phyloP scores from a whole-genome alignment of 92 coral and sea anemone genomes.

The Epizoanthus illoricatus region DNA sequence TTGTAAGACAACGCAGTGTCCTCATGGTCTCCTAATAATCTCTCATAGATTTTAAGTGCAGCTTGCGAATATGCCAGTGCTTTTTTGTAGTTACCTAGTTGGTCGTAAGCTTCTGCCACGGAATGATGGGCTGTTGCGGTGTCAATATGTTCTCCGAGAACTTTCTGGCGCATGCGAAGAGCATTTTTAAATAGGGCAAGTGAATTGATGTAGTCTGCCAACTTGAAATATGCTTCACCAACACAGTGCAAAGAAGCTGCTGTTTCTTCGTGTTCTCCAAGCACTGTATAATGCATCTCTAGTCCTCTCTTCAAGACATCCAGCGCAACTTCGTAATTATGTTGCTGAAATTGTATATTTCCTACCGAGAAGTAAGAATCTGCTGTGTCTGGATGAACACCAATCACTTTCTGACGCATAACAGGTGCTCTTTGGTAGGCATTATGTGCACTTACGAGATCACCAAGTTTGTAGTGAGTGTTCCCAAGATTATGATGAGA shows the following conservation, averaged over 20 bases:
- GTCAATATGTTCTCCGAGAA: background rate
- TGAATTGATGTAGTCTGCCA: background rate
- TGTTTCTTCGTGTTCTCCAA: background rate
- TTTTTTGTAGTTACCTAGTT: background rate
- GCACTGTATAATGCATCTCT: background rate
- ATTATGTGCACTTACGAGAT: background rate
- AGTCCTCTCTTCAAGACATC: background rate
- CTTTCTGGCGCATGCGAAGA: background rate
- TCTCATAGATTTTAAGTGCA: background rate
- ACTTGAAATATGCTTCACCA: background rate
- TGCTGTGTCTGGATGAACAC: background rate
- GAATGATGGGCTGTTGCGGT: background rate
- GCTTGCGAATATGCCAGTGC: background rate
- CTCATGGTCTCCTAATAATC: background rate
- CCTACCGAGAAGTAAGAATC: background rate
- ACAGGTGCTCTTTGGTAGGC: background rate
- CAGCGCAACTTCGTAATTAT: background rate
- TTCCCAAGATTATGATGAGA: background rate
- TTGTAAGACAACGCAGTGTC: background rate
- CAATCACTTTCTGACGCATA: background rate
- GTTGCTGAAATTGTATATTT: background rate
- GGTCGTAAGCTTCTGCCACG: background rate
- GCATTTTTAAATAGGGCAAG: background rate
- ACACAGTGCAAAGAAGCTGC: background rate
- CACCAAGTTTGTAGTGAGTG: background rate